Base-by-base conservation (phyloP, 2,888 invertebrate species). In the Xestia rhomboidea region DNA sequence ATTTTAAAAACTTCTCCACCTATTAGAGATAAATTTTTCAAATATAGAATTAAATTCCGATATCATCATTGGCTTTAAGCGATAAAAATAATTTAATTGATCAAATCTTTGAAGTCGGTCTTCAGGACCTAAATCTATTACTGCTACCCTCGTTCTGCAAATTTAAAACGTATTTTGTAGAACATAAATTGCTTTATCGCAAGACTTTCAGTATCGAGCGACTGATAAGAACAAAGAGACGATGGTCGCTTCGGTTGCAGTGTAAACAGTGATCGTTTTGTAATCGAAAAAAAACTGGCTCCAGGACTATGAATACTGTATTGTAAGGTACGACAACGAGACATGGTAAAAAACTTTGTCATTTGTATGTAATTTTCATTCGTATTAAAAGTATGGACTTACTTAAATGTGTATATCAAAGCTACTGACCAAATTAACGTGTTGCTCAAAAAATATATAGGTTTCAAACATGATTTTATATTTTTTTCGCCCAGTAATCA, bases 181-280 rank as follows among this genome's bases (percentile, higher is more conserved):
- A 49, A 18, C 21, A 21, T 57, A 41, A 74, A 57, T 66, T 24
- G 24, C 11, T 18, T 30, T 68, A 46, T 3, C 13, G 30, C 15
- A 27, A 75, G 75, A 60, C 41, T 41, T n/a, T 78, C 2, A 38
- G 30, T n/a, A 69, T 51, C 30, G 49, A 74, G 38, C 44, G 30
- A n/a, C 24, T 57, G 60, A 74, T 80, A 51, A 73, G 3, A 27
- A 44, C 24, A 76, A 76, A 69, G 75, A 76, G 51, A 70, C 24
- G 44, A 62, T 60, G 15, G 34, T 21, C 34, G 57, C 46, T 66
- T 34, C 34, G 49, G 15, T 13, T 34, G 2, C 27, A 51, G 21
- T 51, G 64, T 46, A 66, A 60, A 75, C 64, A 66, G 30, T 10
- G 15, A 44, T 80, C 54, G 44, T 68, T 79, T 66, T 80, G 68